These are phyloP conservation scores for Odontothrips loti DNA, from an alignment of 2,888 invertebrate species.

Conservation along the genomic window DNA sequence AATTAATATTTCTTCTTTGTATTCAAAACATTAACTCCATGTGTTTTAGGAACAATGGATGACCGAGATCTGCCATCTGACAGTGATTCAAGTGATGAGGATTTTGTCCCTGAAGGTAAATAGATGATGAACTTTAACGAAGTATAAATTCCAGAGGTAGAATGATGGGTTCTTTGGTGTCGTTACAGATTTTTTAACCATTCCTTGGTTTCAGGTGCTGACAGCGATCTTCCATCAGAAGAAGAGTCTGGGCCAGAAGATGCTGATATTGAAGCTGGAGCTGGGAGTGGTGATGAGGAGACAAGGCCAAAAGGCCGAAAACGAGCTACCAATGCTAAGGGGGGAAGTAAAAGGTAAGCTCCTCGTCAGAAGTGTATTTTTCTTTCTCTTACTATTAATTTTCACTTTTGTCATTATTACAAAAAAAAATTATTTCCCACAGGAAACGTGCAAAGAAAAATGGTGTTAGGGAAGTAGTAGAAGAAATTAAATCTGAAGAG, in stretches of 20 bases:
- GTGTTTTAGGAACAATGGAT: slow-evolving; percentile 28
- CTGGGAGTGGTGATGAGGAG: slow-evolving; percentile 55
- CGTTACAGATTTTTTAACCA: slow-evolving; percentile 22
- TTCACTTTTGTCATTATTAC: slow-evolving; percentile 32
- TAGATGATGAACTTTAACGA: background rate
- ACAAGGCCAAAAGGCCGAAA: slow-evolving; percentile 41
- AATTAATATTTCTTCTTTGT: no score
- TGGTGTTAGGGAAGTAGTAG: slow-evolving; percentile 32
- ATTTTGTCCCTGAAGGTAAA: slow-evolving; percentile 58
- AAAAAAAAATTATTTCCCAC: slow-evolving; percentile 36
- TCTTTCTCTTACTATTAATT: background rate
- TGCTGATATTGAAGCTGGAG: slow-evolving; percentile 60
- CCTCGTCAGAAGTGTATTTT: background rate
- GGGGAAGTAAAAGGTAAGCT: slow-evolving; percentile 38
- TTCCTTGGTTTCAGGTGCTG: slow-evolving; percentile 47
- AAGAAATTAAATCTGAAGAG: slow-evolving; percentile 36
- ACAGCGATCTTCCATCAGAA: slow-evolving; percentile 49
- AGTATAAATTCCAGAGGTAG: no score
- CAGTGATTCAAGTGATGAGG: slow-evolving; percentile 68
- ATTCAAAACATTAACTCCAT: no score
- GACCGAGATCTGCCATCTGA: slow-evolving; percentile 35
- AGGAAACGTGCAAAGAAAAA: slow-evolving; percentile 37
- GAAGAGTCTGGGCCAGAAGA: slow-evolving; percentile 57
- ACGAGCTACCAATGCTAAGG: slow-evolving; percentile 41
- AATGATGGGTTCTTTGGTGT: no score